These are phyloP conservation scores for Gerris lacustris DNA, from an alignment of 2,888 invertebrate species.

Conservation along the genomic window DNA sequence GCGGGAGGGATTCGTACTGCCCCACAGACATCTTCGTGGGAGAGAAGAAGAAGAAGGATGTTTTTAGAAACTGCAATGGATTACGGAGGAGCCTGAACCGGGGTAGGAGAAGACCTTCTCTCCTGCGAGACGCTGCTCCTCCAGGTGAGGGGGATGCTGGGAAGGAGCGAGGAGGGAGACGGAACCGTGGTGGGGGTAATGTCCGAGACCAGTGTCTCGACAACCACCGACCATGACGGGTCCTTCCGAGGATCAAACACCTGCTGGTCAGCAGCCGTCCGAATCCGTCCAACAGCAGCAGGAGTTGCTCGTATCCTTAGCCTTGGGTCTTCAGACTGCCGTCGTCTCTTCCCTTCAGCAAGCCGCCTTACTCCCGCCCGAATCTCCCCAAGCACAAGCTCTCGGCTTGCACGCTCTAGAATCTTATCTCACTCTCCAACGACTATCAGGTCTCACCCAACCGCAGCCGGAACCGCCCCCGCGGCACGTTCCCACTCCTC, in stretches of 20 bases:
- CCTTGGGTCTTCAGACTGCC: conserved; percentile 68
- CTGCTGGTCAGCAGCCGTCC: background rate
- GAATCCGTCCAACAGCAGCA: conserved; percentile 23
- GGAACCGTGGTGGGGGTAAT: background rate
- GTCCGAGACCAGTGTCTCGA: background rate
- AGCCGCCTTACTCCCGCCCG: conserved; percentile 66
- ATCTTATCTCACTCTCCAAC: conserved; percentile 71
- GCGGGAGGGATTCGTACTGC: too few relatives aligned
- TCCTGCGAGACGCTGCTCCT: too few relatives aligned
- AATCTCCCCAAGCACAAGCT: conserved; percentile 72
- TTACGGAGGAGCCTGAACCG: too few relatives aligned
- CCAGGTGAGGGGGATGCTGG: background rate
- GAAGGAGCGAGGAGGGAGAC: background rate
- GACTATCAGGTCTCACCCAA: conserved; percentile 38
- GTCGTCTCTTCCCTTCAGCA: conserved; percentile 74
- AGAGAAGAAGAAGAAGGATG: too few relatives aligned
- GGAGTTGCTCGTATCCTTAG: conserved; percentile 54
- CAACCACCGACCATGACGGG: background rate
- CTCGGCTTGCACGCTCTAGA: conserved; percentile 74
- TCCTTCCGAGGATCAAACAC: background rate
- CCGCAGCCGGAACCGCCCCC: conserved; percentile 12
- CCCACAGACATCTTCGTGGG: too few relatives aligned
- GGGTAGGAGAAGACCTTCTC: too few relatives aligned
- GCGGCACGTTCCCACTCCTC: conserved; percentile 30
- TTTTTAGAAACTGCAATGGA: too few relatives aligned